These are phyloP conservation scores for Yponomeuta cagnagella DNA, from an alignment of 2,888 invertebrate species.

Conservation along the genomic window DNA sequence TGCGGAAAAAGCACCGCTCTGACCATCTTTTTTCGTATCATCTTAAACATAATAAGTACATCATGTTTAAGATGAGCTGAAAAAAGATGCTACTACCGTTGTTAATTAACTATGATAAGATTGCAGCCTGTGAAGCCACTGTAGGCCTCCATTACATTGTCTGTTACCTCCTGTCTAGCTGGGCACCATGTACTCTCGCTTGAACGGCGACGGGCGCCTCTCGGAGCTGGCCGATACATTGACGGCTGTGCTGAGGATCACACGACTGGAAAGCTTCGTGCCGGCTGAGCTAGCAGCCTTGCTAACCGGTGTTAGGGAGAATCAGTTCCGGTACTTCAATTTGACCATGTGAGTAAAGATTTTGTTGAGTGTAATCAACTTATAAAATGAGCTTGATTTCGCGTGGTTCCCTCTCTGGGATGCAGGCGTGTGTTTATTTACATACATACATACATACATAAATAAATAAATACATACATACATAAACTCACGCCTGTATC, in stretches of 20 bases:
- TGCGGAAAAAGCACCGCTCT: too few relatives aligned
- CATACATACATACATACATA: too few relatives aligned
- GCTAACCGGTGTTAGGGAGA: slow-evolving; percentile 35
- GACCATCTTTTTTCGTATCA: too few relatives aligned
- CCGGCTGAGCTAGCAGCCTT: slow-evolving; percentile 58
- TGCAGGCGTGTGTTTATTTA: not conserved
- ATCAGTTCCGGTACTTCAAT: slow-evolving; percentile 52
- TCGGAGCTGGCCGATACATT: slow-evolving; percentile 54
- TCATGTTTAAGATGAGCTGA: too few relatives aligned
- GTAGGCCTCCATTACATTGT: too few relatives aligned
- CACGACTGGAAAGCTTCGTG: slow-evolving; percentile 56
- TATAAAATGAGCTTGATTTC: not conserved
- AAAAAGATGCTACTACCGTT: too few relatives aligned
- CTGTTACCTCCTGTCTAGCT: slow-evolving; percentile 34
- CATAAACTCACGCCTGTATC: too few relatives aligned
- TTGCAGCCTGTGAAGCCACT: too few relatives aligned
- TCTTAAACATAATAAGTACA: too few relatives aligned
- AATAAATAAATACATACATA: too few relatives aligned
- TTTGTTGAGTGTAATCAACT: not conserved
- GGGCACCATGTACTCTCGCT: slow-evolving; percentile 63
- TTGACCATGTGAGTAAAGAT: slow-evolving; percentile 49
- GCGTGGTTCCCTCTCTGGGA: not conserved
- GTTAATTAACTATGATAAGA: too few relatives aligned
- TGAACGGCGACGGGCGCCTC: slow-evolving; percentile 64
- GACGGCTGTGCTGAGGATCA: slow-evolving; percentile 59